Conservation (phyloP, 2,888 invertebrate genomes). For the Xylota segnis region DNA sequence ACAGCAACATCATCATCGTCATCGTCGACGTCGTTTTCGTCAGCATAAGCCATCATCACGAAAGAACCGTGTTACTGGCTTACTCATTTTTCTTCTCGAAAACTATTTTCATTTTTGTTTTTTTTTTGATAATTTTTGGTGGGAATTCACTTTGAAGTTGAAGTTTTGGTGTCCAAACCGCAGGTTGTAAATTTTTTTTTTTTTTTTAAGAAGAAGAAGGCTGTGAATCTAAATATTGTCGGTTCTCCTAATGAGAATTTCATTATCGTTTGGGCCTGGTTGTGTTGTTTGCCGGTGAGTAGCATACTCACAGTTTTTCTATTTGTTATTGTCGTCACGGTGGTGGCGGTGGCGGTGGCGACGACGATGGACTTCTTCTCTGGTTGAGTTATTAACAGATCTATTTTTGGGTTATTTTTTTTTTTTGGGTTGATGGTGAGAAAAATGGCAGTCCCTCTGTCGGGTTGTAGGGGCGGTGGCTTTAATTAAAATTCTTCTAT, state of each 20-base stretch:
- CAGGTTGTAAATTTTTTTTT: slow-evolving; percentile 20
- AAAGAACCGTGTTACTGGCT: slow-evolving; percentile 62
- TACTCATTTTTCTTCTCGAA: slow-evolving; percentile 49
- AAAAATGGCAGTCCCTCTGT: slow-evolving; percentile 18
- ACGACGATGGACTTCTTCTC: background rate
- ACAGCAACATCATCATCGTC: slow-evolving; percentile 30
- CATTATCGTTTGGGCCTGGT: slow-evolving; percentile 44
- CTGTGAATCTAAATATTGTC: slow-evolving; percentile 63
- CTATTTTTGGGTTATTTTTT: slow-evolving; percentile 34
- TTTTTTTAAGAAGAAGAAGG: slow-evolving; percentile 9
- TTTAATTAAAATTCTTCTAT: slow-evolving; percentile 51
- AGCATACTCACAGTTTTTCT: slow-evolving; percentile 43
- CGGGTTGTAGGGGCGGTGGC: slow-evolving; percentile 35
- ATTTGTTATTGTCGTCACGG: slow-evolving; percentile 62
- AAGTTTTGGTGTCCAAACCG: slow-evolving; percentile 23
- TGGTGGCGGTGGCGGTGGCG: slow-evolving; percentile 2
- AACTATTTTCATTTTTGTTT: slow-evolving; percentile 3
- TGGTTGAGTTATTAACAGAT: slow-evolving; percentile 54
- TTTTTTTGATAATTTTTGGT: slow-evolving; percentile 57
- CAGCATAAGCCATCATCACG: slow-evolving; percentile 48
- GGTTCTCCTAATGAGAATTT: slow-evolving; percentile 61
- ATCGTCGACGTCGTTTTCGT: too few species aligned
- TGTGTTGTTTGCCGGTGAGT: slow-evolving; percentile 18
- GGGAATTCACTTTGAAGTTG: slow-evolving; percentile 46
- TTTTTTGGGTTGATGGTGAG: slow-evolving; percentile 24